A percentile compares a stretch with the other conserved stretches of the same genome.
These are phyloP conservation scores for Dolichoris vasculosae DNA, from an alignment of 1,140 invertebrate genomes.

Conservation along the genomic window DNA sequence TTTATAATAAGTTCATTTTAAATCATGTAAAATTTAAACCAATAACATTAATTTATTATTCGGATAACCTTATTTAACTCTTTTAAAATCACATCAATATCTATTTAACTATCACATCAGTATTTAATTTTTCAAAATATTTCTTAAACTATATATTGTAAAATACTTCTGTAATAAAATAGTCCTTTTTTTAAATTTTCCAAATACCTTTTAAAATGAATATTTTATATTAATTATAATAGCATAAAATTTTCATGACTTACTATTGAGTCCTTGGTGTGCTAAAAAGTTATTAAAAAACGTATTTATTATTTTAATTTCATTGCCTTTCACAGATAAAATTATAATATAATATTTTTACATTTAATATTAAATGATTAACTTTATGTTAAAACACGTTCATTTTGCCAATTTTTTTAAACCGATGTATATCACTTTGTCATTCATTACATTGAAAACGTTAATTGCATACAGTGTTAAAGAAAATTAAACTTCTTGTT, in stretches of 20 bases:
- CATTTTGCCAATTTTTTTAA: neutral
- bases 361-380: neutral
- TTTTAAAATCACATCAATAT: neutral
- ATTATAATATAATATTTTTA: neutral
- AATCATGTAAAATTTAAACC: too few relatives aligned
- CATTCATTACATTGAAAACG: too few relatives aligned
- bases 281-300: conserved; percentile 55
- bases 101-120: neutral
- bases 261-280: conserved; percentile 60
- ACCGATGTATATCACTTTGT: too few relatives aligned
- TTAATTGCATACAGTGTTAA: too few relatives aligned
- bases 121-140: too few relatives aligned
- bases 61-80: neutral
- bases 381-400: neutral
- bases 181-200: too few relatives aligned
- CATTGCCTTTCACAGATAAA: neutral
- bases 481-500: neutral
- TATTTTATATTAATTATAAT: neutral
- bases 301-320: neutral
- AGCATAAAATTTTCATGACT: conserved; percentile 40
- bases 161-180: neutral
- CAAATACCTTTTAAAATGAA: neutral
- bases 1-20: too few relatives aligned
- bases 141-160: neutral
- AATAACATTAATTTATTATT: too few relatives aligned